Base-by-base conservation (phyloP, 2,797 vertebrate genomes). In the Sebastiscus albofasciatus region DNA sequence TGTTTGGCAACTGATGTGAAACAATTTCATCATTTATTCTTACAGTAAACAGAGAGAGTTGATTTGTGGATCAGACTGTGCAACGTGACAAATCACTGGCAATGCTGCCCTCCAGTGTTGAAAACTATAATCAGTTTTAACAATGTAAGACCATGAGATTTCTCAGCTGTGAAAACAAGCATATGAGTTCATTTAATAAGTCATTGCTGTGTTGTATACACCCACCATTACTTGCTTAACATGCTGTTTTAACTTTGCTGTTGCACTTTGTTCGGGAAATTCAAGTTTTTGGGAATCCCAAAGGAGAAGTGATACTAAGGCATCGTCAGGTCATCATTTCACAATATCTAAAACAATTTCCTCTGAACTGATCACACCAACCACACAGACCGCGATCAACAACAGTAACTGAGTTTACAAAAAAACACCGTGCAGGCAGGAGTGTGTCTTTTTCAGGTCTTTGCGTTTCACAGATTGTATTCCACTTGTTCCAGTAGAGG, bases 401-500 rank as follows among this genome's bases (percentile, higher is more conserved):
- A 66, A 79, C 77, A 81, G 71, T 80, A 81, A 80, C 81, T 56
- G 29, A 18, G 39, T 64, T 70, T 29, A 24, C 12, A 59, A 61
- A 69, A 46, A 54, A 68, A 55, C 9, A 5, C 18, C 12, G 31
- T 56, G 20, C 33, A 54, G 56, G 46, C n/a, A 39, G 69, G 55
- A 76, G 18, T 29, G 61, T 46, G 29, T 76, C 46, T 36, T 76
- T 75, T 76, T 69, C 2, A 56, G 22, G 9, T 60, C 6, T 16
- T 75, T 46, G 26, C 29, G 24, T 8, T 46, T 94, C 70, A 95
- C 54, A 93, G 72, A 76, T 65, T 90, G 27, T 75, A 72, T n/a
- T 94, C 90, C 62, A 66, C 75, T 16, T 91, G 76, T 67, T 94
- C 94, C 81, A 94, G 64, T 9, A 95, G 80, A 68, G 88, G 83